Evolutionary conservation across 2,797 vertebrate species (phyloP).

Genomic region (Diplodus puntazzo): DNA sequence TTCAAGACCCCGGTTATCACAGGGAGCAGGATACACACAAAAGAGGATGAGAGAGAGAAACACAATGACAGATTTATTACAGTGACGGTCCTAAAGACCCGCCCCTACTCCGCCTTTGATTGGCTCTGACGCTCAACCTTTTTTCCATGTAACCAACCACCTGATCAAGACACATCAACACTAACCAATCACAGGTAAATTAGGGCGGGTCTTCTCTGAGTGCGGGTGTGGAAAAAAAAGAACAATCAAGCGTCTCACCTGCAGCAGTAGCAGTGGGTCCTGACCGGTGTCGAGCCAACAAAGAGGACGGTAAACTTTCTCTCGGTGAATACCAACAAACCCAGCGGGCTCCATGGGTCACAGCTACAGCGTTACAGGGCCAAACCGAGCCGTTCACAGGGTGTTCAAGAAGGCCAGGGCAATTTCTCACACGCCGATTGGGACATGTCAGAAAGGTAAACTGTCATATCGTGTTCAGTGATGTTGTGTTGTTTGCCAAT

Average conservation of each 20-base stretch:
- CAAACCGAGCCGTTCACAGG: conserved; percentile 47
- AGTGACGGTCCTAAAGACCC: too few relatives aligned
- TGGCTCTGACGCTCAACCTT: too few relatives aligned
- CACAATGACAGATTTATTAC: too few relatives aligned
- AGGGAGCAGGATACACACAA: too few relatives aligned
- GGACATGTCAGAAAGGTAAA: conserved; percentile 96
- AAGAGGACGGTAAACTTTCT: conserved; percentile 39
- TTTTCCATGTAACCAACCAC: too few relatives aligned
- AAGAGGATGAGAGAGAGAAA: background rate
- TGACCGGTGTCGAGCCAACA: background rate
- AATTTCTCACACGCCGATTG: conserved; percentile 47
- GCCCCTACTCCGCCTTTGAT: too few relatives aligned
- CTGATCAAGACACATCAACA: too few relatives aligned
- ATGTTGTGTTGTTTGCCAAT: background rate
- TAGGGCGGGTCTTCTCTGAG: too few relatives aligned
- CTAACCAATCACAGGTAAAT: too few relatives aligned
- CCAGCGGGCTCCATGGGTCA: conserved; percentile 77
- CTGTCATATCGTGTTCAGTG: background rate
- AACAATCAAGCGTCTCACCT: conserved; percentile 25
- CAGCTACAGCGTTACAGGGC: conserved; percentile 43
- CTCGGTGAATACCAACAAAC: conserved; percentile 18
- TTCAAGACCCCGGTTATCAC: background rate
- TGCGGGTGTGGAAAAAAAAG: too few relatives aligned
- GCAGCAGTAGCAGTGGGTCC: background rate
- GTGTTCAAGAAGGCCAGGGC: conserved; percentile 64